Evolutionary conservation across 2,113 vertebrate genomes (phyloP).

Genomic region (Himantopus leucocephalus): DNA sequence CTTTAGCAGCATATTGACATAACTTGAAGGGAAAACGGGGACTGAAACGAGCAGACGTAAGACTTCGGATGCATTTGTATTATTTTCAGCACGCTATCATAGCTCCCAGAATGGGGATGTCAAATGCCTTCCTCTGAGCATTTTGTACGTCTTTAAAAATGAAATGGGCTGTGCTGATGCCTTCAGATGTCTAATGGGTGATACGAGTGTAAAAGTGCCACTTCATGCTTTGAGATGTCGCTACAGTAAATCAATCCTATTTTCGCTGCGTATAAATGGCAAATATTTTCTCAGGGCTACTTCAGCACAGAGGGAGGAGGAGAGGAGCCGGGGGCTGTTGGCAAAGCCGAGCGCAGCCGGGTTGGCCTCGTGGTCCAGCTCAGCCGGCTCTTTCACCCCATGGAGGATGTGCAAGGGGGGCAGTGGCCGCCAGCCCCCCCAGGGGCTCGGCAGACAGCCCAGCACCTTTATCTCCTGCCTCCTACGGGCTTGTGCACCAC

Average conservation of each 20-base stretch:
- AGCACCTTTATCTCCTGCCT: neutral
- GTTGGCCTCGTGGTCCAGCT: neutral
- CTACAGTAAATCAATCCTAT: slow-evolving; percentile 1
- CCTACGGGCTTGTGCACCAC: rapidly evolving
- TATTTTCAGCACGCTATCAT: neutral
- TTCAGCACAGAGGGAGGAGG: neutral
- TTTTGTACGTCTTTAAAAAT: neutral
- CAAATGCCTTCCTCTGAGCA: neutral
- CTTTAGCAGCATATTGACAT: neutral
- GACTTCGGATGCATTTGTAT: neutral
- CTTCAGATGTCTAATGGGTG: slow-evolving; percentile 52
- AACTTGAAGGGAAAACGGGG: neutral
- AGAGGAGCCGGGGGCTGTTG: neutral
- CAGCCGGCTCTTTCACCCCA: neutral
- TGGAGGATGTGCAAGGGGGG: neutral
- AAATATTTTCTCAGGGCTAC: neutral
- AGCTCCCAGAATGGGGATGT: slow-evolving; percentile 16
- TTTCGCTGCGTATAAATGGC: neutral
- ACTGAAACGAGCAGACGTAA: neutral
- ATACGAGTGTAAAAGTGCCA: neutral
- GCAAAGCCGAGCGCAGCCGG: rapidly evolving
- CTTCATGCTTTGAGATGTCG: neutral
- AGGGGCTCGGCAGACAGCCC: neutral
- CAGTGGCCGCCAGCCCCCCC: neutral
- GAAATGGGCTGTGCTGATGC: slow-evolving; percentile 1